These are phyloP conservation scores for Hoplostethus atlanticus DNA, from an alignment of 2,797 vertebrate species.

Conservation along the genomic window DNA sequence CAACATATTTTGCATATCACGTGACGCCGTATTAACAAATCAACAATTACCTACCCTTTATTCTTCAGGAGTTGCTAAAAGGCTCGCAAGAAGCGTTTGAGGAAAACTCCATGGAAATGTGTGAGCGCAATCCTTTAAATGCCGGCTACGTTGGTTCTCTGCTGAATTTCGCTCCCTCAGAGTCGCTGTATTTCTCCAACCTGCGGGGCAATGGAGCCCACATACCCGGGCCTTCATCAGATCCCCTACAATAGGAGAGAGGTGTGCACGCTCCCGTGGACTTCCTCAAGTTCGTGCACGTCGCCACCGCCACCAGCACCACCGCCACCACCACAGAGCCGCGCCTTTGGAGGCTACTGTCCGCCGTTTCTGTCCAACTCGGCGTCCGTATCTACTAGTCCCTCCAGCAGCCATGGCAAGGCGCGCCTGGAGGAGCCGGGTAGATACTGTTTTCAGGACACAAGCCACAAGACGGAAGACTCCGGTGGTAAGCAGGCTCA, in stretches of 20 bases:
- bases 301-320: slow-evolving; percentile 80
- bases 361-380: slow-evolving; percentile 89
- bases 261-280: slow-evolving; percentile 91
- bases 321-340: slow-evolving; percentile 81
- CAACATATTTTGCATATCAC: slow-evolving; percentile 86
- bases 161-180: slow-evolving; percentile 91
- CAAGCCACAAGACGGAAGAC: slow-evolving; percentile 84
- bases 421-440: slow-evolving; percentile 85
- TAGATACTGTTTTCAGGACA: slow-evolving; percentile 86
- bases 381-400: slow-evolving; percentile 73
- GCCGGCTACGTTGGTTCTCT: slow-evolving; percentile 94
- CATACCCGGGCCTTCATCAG: slow-evolving; percentile 89
- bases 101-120: slow-evolving; percentile 93
- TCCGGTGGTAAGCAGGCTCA: slow-evolving; percentile 79
- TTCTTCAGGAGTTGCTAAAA: slow-evolving; percentile 94
- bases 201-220: slow-evolving; percentile 93
- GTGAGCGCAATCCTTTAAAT: slow-evolving; percentile 95
- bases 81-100: slow-evolving; percentile 83
- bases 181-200: slow-evolving; percentile 94
- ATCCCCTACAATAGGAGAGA: slow-evolving; percentile 89
- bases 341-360: slow-evolving; percentile 88
- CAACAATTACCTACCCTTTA: slow-evolving; percentile 90
- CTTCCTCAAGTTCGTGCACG: slow-evolving; percentile 89
- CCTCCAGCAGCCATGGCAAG: slow-evolving; percentile 83
- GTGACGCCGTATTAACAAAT: slow-evolving; percentile 90